Evolutionary conservation across 2,888 invertebrate genomes (phyloP).

Genomic region (Monopis laevigella): DNA sequence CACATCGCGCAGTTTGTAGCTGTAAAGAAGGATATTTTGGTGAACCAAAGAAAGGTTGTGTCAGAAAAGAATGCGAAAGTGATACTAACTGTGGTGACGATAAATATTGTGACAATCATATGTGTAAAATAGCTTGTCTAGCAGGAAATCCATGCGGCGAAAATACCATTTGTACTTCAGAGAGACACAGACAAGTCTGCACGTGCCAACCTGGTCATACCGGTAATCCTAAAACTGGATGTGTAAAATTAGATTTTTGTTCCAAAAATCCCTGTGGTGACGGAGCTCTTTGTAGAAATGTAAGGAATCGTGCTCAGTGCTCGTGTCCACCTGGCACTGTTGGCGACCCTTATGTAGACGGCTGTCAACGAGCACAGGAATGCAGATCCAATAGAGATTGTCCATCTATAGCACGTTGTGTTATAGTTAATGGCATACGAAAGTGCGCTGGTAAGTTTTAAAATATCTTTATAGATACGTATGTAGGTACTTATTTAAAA

Average conservation of each 20-base stretch:
- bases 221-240: conserved; percentile 78
- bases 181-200: conserved; percentile 77
- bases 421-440: conserved; percentile 73
- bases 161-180: conserved; percentile 86
- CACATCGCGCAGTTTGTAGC: conserved; percentile 78
- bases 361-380: conserved; percentile 84
- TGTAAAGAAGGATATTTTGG: conserved; percentile 85
- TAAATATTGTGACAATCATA: conserved; percentile 82
- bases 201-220: conserved; percentile 90
- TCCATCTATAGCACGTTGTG: conserved; percentile 81
- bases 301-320: conserved; percentile 82
- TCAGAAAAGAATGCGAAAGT: conserved; percentile 77
- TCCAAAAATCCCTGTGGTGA: conserved; percentile 80
- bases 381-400: conserved; percentile 83
- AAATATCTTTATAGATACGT: neutral
- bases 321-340: conserved; percentile 80
- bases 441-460: conserved; percentile 77
- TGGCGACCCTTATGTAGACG: conserved; percentile 86
- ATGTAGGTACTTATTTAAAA: neutral
- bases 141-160: conserved; percentile 85
- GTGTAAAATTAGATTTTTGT: conserved; percentile 82
- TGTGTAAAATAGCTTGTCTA: conserved; percentile 88
- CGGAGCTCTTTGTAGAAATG: conserved; percentile 82
- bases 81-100: conserved; percentile 82
- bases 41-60: conserved; percentile 82